Evolutionary conservation across 2,888 invertebrate species (phyloP).

Genomic region (Syritta pipiens): DNA sequence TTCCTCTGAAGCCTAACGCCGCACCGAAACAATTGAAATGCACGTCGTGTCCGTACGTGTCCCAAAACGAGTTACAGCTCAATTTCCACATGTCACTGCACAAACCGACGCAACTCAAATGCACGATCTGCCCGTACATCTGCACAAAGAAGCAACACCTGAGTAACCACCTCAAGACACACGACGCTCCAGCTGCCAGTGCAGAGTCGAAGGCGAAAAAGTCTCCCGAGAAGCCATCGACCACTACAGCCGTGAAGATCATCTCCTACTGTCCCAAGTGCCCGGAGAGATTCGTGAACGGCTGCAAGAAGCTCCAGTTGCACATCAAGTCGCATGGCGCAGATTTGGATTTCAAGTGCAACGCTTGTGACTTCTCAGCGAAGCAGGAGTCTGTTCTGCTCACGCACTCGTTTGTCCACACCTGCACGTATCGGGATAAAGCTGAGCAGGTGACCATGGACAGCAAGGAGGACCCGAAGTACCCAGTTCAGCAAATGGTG

Average conservation of each 20-base stretch:
- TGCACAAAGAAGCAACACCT: conserved; percentile 89
- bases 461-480: no score
- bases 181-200: conserved; percentile 70
- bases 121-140: conserved; percentile 89
- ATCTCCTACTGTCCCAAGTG: no score
- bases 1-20: background rate
- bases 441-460: no score
- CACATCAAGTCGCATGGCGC: background rate
- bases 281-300: background rate
- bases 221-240: no score
- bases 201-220: no score
- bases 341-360: background rate
- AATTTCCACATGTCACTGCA: no score
- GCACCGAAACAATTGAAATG: background rate
- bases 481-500: no score
- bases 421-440: no score
- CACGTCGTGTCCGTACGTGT: background rate
- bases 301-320: background rate
- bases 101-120: conserved; percentile 82
- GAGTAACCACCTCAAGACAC: conserved; percentile 86
- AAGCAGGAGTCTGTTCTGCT: background rate
- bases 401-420: background rate
- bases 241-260: no score
- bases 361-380: background rate
- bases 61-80: background rate